These are phyloP conservation scores for Pseudobourletiella spinata DNA, from an alignment of 1,140 invertebrate genomes.

Conservation along the genomic window DNA sequence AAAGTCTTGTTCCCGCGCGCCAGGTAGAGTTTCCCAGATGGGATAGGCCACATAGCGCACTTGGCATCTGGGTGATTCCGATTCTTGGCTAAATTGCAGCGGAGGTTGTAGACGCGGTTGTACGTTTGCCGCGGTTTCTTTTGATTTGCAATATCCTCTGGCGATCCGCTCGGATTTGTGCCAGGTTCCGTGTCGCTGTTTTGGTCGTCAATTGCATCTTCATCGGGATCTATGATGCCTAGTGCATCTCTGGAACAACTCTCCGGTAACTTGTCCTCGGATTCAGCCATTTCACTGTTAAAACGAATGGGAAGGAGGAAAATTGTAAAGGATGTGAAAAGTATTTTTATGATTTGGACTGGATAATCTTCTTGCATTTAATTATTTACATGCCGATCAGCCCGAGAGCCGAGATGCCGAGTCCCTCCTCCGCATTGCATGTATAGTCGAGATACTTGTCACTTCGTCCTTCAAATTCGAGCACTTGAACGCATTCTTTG, in stretches of 20 bases:
- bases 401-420: not conserved
- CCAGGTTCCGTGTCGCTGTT: not conserved
- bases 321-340: too few relatives aligned
- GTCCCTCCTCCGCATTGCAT: conserved; percentile 1
- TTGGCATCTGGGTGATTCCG: not conserved
- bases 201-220: not conserved
- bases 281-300: not conserved
- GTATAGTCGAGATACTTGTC: not conserved
- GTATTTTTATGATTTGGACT: too few relatives aligned
- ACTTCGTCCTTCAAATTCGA: not conserved
- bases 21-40: conserved; percentile 1
- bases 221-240: too few relatives aligned
- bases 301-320: too few relatives aligned
- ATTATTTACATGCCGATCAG: too few relatives aligned
- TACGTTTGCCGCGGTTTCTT: not conserved
- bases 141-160: not conserved
- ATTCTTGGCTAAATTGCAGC: not conserved
- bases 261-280: not conserved
- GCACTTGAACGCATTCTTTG: not conserved
- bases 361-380: too few relatives aligned
- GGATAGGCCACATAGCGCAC: not conserved
- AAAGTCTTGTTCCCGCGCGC: not conserved
- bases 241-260: too few relatives aligned
- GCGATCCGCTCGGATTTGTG: not conserved
- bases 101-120: not conserved